Evolutionary conservation across 2,888 invertebrate genomes (phyloP).

Genomic region (Leucophenga maculata): DNA sequence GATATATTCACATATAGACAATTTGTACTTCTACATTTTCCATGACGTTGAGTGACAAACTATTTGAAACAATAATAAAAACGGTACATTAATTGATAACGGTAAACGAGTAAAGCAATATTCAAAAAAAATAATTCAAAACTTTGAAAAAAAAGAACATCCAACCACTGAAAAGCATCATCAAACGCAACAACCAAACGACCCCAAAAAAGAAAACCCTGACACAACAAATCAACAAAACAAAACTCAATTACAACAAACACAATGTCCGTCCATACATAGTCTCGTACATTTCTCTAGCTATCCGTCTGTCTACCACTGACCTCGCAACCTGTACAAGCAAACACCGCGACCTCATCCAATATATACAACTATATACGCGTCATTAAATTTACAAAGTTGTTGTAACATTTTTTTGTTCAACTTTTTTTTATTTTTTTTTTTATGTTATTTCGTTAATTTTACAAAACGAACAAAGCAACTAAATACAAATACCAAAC

Average conservation of each 20-base stretch:
- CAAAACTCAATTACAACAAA: neutral
- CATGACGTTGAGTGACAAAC: too few species aligned
- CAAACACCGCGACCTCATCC: neutral
- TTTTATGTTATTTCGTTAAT: too few species aligned
- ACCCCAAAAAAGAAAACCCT: neutral
- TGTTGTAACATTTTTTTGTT: neutral
- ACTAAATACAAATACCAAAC: slow-evolving; percentile 43
- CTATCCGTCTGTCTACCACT: too few species aligned
- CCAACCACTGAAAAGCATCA: neutral
- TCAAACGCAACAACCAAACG: neutral
- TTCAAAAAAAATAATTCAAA: slow-evolving; percentile 59
- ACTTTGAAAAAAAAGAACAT: neutral
- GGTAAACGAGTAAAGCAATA: slow-evolving; percentile 35
- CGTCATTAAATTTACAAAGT: slow-evolving; percentile 46
- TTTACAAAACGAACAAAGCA: slow-evolving; percentile 39
- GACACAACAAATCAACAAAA: neutral
- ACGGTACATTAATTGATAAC: slow-evolving; percentile 63
- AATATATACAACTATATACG: slow-evolving; percentile 26
- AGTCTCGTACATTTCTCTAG: too few species aligned
- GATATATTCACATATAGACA: too few species aligned
- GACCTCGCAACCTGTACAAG: neutral
- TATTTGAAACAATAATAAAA: slow-evolving; percentile 33
- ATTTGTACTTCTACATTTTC: too few species aligned
- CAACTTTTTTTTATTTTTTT: slow-evolving; percentile 35
- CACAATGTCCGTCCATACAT: neutral